Percentiles rank a stretch among this genome's conserved stretches.
Conservation (phyloP, 2,888 invertebrate genomes). For the Brachynemurus nebulosus region DNA sequence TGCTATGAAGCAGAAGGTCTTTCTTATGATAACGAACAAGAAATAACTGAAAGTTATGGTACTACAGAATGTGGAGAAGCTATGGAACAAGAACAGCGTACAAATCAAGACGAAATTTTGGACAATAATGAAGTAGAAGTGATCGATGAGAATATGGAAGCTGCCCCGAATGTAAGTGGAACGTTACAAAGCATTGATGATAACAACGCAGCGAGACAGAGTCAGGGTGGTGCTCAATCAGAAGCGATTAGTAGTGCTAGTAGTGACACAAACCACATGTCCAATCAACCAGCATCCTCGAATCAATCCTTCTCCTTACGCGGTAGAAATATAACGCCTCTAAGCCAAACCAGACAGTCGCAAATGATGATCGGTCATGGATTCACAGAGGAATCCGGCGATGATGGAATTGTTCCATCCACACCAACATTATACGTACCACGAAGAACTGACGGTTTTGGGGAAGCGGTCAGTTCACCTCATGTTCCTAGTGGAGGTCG, state of each 20-base stretch:
- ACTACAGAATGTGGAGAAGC: conserved; percentile 17
- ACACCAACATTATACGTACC: conserved; percentile 79
- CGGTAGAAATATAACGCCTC: conserved; percentile 36
- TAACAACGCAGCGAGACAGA: conserved; percentile 19
- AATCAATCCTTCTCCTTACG: conserved; percentile 36
- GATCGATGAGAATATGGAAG: conserved; percentile 28
- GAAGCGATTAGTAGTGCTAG: conserved; percentile 61
- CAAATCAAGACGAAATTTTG: conserved; percentile 33
- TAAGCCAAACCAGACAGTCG: conserved; percentile 36
- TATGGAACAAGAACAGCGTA: conserved; percentile 34
- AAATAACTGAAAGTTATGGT: conserved; percentile 33
- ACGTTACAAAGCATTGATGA: conserved; percentile 3
- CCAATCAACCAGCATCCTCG: conserved; percentile 24
- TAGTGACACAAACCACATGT: conserved; percentile 29
- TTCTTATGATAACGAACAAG: conserved; percentile 36
- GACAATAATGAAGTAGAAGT: conserved; percentile 48
- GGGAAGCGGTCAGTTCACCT: conserved; percentile 85
- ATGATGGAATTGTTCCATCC: conserved; percentile 72
- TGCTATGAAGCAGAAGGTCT: conserved; percentile 33
- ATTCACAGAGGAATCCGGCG: conserved; percentile 40
- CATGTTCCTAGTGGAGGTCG: conserved; percentile 48
- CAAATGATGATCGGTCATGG: conserved; percentile 29
- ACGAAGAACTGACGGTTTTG: conserved; percentile 71
- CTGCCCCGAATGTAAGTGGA: conserved; percentile 9
- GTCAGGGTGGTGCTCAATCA: conserved; percentile 31